Evolutionary conservation across 2,797 vertebrate species (phyloP), one percentile per base, ranked within the genome.

Genomic region (Iguana delicatissima): DNA sequence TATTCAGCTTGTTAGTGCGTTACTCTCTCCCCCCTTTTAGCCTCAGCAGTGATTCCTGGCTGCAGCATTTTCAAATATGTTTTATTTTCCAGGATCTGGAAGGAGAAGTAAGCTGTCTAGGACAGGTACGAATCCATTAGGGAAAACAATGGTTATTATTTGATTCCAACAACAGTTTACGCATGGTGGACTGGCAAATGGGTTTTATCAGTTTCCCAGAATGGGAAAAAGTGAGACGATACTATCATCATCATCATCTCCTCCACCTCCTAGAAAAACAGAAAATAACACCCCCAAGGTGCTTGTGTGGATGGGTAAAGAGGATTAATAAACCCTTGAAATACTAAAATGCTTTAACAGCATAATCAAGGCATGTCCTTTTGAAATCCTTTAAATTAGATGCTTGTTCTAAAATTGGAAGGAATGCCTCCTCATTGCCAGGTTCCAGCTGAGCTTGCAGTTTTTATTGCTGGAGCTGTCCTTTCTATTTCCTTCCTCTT

Each of bases 291-390:
- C 38, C 8, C 35, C 32, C 18, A 52, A 38, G 22, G 76, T 80
- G 32, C 46, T 35, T 69, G 6, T 80, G 32, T 35, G 86, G 32
- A 80, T 38, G 26, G 13, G 46, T 67, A 88, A 80, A 88, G 86
- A 26, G 57, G 74, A 62, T 80, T 67, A 87, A 50, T 42, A 67
- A n/a, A 29, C 20, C n/a, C 76, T 35, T 80, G 20, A 64, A 87
- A 87, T 35, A 35, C 35, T 76, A 86, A 86, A 86, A 86, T 69
- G 77, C 76, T 88, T 88, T 88, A 80, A 35, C 77, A 88, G 76
- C 18, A 88, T 55, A 80, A 88, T 80, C 77, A 52, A 80, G 35
- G 62, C 42, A 88, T 26, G 76, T 64, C 59, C 59, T 55, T 88
- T 88, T 80, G 46, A 88, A 80, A 69, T 69, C 18, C 29, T 88